These are phyloP conservation scores for Epinephelus awoara DNA, from an alignment of 2,797 vertebrate genomes.

Conservation along the genomic window DNA sequence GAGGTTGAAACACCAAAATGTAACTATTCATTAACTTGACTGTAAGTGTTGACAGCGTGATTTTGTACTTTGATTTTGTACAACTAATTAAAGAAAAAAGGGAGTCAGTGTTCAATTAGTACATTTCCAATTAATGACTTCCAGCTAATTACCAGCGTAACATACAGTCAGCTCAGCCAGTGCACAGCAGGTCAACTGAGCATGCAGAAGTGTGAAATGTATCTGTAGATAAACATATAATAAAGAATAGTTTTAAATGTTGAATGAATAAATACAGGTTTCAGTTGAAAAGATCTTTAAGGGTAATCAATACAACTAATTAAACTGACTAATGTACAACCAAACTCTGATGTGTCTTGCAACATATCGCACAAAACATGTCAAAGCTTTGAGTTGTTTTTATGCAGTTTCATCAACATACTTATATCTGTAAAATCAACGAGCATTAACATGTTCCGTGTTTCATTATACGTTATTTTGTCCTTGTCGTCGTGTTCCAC, in stretches of 20 bases:
- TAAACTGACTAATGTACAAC: neutral
- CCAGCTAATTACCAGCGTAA: neutral
- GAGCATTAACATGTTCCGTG: neutral
- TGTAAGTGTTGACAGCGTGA: neutral
- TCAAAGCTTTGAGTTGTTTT: neutral
- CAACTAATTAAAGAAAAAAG: constrained; percentile 1
- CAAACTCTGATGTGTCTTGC: neutral
- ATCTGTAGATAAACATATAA: neutral
- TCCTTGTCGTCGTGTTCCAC: constrained; percentile 2
- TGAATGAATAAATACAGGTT: neutral
- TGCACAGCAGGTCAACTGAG: neutral
- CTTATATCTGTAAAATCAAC: neutral
- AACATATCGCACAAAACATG: neutral
- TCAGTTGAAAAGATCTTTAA: neutral
- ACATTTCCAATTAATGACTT: neutral
- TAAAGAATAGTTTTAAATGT: neutral
- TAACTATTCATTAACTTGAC: neutral
- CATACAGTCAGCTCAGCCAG: neutral
- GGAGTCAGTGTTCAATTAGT: neutral
- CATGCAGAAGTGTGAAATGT: neutral
- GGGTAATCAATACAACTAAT: too few relatives aligned
- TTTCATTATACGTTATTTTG: constrained; percentile 13
- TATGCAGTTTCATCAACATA: neutral
- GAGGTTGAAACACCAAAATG: neutral
- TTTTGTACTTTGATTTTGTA: neutral